Evolutionary conservation across 2,888 invertebrate genomes (phyloP).

Genomic region (Euphydryas editha): DNA sequence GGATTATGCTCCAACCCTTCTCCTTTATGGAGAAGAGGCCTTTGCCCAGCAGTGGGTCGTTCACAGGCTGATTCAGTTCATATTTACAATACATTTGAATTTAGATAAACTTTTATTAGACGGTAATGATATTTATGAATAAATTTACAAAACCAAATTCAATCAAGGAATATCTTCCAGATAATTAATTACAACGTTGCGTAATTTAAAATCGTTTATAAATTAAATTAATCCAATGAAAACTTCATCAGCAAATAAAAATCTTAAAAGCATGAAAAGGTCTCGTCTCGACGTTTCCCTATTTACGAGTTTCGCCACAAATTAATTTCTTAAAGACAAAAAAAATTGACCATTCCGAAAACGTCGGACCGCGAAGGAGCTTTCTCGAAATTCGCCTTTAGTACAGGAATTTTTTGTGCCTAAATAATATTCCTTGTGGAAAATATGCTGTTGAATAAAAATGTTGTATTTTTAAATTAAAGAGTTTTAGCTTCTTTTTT

Average conservation of each 20-base stretch:
- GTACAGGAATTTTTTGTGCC: conserved; percentile 44
- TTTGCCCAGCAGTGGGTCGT: too few relatives aligned
- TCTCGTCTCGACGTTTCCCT: conserved; percentile 10
- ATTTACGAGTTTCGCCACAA: conserved; percentile 33
- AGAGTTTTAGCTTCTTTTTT: neutral
- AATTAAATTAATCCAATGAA: conserved; percentile 24
- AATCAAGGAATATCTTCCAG: neutral
- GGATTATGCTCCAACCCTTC: too few relatives aligned
- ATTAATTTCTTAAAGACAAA: conserved; percentile 43
- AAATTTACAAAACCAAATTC: neutral
- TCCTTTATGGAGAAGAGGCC: too few relatives aligned
- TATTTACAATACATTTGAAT: too few relatives aligned
- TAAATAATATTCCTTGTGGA: conserved; percentile 4
- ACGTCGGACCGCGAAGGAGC: conserved; percentile 38
- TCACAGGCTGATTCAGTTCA: too few relatives aligned
- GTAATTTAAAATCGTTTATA: conserved; percentile 21
- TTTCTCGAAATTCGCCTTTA: conserved; percentile 30
- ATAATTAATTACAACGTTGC: conserved; percentile 24
- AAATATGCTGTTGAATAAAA: conserved; percentile 11
- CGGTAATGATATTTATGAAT: neutral
- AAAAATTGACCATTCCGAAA: conserved; percentile 38
- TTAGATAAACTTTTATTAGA: neutral
- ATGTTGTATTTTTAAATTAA: conserved; percentile 6
- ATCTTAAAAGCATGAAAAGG: conserved; percentile 1
- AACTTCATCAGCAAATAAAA: conserved; percentile 30